Evolutionary conservation across 2,113 vertebrate species (phyloP), one percentile per base, ranked within the genome.

Genomic region (Panurus biarmicus): DNA sequence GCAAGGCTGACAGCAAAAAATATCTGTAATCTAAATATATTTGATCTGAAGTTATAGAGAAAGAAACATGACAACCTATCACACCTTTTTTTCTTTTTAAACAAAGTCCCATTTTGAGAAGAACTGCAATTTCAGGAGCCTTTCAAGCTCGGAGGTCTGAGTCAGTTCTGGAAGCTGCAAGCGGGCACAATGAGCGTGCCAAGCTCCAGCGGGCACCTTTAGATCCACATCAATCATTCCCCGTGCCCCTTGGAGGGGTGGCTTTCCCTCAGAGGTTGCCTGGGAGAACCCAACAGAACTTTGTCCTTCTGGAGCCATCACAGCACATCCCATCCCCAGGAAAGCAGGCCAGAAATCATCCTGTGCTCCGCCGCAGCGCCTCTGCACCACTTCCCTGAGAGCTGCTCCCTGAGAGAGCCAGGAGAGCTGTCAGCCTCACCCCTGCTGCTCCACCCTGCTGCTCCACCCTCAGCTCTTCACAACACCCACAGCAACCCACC

Each of bases 41-140:
- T 96, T 96, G 91, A 96, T 96, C 96, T 90, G 82, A 91, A 95
- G 60, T 66, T 90, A 86, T 35, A 87, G 4, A 89, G 89, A 87
- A 67, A 95, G 93, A 95, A 95, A 93, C 85, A 96, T 95, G 89
- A 95, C 94, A 95, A 93, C 89, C 91, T 91, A 95, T 93, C 91
- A 95, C 56, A 74, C 56, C 82, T 92, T 96, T 87, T 87, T 77
- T 73, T 78, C 82, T 85, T 87, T 91, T 89, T 67, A 85, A 95
- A 94, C 83, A 91, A 95, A 96, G 89, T 90, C 91, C 51, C n/a
- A 91, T 86, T 77, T 88, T 87, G 19, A 95, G 77, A 47, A 91
- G 70, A 94, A 67, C 78, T 57, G 85, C 82, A 91, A 56, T 95
- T 95, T 88, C 80, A 77, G 48, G 75, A 96, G 91, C 21, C 75